Base-by-base conservation (phyloP, 2,888 invertebrate species). In the Eudemis profundana region DNA sequence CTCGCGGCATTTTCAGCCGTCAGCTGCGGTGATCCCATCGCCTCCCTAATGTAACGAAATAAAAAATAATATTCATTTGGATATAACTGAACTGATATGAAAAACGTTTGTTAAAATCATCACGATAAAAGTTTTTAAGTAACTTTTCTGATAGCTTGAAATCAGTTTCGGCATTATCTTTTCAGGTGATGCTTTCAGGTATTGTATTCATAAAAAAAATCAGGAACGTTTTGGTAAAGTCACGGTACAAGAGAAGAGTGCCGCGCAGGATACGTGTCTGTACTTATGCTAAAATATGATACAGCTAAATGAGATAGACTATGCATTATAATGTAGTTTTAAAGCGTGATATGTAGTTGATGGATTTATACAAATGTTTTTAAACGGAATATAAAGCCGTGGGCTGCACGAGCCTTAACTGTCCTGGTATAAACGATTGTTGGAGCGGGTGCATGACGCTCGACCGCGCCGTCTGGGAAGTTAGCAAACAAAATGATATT, bases 21-120 rank as follows among this genome's bases (percentile, higher is more conserved):
- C 90, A 90, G 90, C 90, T 90, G 90, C 78, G 84, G 80, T 84
- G 86, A 81, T 90, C 87, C 85, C 90, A 89, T 77, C 87, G 87
- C 84, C 78, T 85, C 79, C 79, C 80, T 84, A 84, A 87, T 86
- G 87, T 83, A 79, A 82, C 76, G 74, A 81, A 86, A 88, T 85
- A 87, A 88, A 87, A 86, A 86, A 84, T 81, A 82, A 82, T 82
- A 85, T 83, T 84, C 82, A 82, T 83, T 81, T 82, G 84, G 83
- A 78, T 76, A 76, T 77, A 80, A 79, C 76, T 78, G 74, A 76
- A 76, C 75, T 79, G 78, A 77, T 78, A 81, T 76, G 78, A 74
- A 79, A 76, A 69, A 70, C 76, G 75, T 77, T 75, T 73, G 73
- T 75, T 71, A 72, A 63, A 74, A 71, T 74, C 75, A 70, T 72